phyloP scores from a whole-genome alignment of 2,888 invertebrate species.

The Tiliacea aurago region DNA sequence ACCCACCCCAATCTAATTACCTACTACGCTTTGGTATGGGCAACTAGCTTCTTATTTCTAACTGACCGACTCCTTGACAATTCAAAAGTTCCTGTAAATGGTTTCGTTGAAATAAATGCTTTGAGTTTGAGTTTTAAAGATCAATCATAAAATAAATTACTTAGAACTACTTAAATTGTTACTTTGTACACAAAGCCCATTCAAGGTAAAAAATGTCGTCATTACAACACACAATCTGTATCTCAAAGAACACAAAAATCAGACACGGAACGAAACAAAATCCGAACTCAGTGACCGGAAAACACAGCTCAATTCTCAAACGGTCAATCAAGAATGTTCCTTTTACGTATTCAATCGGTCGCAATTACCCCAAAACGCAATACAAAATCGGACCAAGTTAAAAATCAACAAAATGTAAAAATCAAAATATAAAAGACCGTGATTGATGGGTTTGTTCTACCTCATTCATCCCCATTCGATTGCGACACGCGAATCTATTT shows the following conservation, averaged over 20 bases:
- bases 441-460: conserved; percentile 77
- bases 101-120: too few relatives aligned
- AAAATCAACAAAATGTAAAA: conserved; percentile 66
- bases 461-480: conserved; percentile 73
- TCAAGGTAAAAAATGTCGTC: background rate
- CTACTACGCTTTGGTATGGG: too few relatives aligned
- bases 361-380: conserved; percentile 59
- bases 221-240: background rate
- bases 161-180: too few relatives aligned
- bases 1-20: too few relatives aligned
- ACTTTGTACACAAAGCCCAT: too few relatives aligned
- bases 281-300: conserved; percentile 17
- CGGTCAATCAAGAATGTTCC: conserved; percentile 48
- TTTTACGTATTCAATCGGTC: conserved; percentile 54
- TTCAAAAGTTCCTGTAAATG: too few relatives aligned
- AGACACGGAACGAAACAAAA: conserved; percentile 8
- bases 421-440: conserved; percentile 68
- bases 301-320: conserved; percentile 36
- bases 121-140: background rate
- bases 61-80: too few relatives aligned
- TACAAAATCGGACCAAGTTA: conserved; percentile 61
- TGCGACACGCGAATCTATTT: conserved; percentile 71
- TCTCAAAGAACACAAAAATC: conserved; percentile 1
- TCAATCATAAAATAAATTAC: background rate
- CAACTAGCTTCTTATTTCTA: too few relatives aligned